Evolutionary conservation across 2,797 vertebrate genomes (phyloP).

Genomic region (Onychomys torridus): DNA sequence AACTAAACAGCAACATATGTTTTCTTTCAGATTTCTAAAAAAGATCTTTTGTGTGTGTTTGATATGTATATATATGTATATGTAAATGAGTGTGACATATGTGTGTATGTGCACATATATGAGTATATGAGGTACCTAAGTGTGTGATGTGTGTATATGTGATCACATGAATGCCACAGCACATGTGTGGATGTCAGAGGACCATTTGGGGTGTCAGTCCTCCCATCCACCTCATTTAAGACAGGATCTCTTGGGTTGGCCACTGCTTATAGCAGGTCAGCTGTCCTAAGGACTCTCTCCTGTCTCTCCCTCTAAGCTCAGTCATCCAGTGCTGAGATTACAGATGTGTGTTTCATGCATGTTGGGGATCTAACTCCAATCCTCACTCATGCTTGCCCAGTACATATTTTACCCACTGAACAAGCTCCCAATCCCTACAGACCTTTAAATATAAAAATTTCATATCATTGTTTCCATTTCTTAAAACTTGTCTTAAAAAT

Average conservation of each 20-base stretch:
- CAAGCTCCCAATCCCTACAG: not conserved
- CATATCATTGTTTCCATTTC: slow-evolving; percentile 6
- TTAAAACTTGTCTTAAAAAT: slow-evolving; percentile 52
- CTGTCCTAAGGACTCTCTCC: not conserved
- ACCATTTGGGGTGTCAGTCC: not conserved
- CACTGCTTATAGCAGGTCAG: not conserved
- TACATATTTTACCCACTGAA: not conserved
- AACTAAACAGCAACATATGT: not conserved
- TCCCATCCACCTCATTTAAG: not conserved
- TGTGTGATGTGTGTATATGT: not conserved
- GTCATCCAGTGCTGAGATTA: not conserved
- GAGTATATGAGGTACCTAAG: not conserved
- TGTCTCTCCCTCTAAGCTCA: not conserved
- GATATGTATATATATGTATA: not conserved
- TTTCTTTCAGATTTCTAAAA: not conserved
- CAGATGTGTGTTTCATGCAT: not conserved
- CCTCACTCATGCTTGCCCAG: not conserved
- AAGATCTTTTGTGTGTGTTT: not conserved
- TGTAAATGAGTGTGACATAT: not conserved
- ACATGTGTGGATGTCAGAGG: not conserved
- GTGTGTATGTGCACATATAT: not conserved
- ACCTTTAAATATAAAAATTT: slow-evolving; percentile 27
- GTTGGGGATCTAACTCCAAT: too few relatives aligned
- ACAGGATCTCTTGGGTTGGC: not conserved
- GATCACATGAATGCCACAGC: not conserved